Evolutionary conservation across 2,113 vertebrate species (phyloP), one percentile per base, ranked within the genome.

Genomic region (Bujurquina vittata): DNA sequence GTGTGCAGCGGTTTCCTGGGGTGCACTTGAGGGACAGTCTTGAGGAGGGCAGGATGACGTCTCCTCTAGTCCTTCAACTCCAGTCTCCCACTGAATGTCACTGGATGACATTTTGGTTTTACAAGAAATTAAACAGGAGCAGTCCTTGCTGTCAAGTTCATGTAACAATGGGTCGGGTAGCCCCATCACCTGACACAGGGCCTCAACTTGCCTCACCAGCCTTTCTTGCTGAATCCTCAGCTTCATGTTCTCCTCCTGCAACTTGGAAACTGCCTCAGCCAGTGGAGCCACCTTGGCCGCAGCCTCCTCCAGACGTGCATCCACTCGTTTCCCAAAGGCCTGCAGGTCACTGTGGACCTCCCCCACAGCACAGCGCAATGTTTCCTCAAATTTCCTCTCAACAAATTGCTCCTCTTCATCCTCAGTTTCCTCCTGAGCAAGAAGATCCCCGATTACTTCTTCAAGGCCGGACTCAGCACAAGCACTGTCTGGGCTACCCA

Each of bases 231-330:
- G 96, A 60, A 94, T 91, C 77, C 84, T 94, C 78, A 99, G 93
- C 9, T 92, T 94, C 23, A 95, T 81, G 31, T 97, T 97, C 83
- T 98, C 97, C 10, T 95, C 95, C 77, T 96, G 95, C 82, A 99
- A 88, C 58, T 87, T 83, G 7, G 92, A 80, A 6, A 97, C 63
- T 1, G 94, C 90, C 17, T 90, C 76, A 4, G 95, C 90, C 86
- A 96, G 84, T 1, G 96, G 95, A 62, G 88, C 85, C 87, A 97
- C 75, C 58, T 69, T 90, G 54, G 15, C 65, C n/a, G 86, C 81
- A 0, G 93, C 95, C 84, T 87, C 93, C 83, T 96, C 94, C 4
- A 98, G 88, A 23, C 89, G 95, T 67, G 81, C 92, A 75, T 97
- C 92, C 73, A 97, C 88, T 0, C 15, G 92, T 17, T 83, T 94